These are phyloP conservation scores for Antheraea pernyi DNA, from an alignment of 1,140 invertebrate species.

Conservation along the genomic window DNA sequence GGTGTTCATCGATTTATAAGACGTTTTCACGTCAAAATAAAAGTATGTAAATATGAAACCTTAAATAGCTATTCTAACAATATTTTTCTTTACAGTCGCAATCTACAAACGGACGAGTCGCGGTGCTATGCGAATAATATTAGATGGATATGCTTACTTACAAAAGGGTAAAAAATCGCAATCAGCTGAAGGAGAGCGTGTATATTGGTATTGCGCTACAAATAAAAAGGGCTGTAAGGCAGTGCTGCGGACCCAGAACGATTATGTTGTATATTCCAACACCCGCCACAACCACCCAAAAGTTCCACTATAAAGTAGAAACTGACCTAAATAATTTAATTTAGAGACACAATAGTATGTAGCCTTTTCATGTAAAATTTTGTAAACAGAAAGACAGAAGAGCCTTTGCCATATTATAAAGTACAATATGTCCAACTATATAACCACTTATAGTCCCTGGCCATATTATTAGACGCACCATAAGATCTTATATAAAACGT, in stretches of 20 bases:
- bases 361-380: too few species aligned
- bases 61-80: too few species aligned
- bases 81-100: not conserved
- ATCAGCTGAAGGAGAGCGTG: not conserved
- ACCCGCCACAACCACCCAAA: not conserved
- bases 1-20: too few species aligned
- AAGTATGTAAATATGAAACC: not conserved
- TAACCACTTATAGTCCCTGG: too few species aligned
- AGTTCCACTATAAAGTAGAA: not conserved
- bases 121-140: not conserved
- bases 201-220: not conserved
- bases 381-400: too few species aligned
- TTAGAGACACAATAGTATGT: too few species aligned
- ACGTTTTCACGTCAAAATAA: too few species aligned
- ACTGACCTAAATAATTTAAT: not conserved
- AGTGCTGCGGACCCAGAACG: not conserved
- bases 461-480: too few species aligned
- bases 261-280: not conserved
- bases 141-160: not conserved
- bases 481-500: too few species aligned
- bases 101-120: not conserved
- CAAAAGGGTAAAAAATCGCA: not conserved
- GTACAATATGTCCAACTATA: too few species aligned
- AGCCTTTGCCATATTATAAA: too few species aligned
- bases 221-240: not conserved